Base-by-base conservation (phyloP, 1,140 invertebrate species). In the Laupala kohalensis region DNA sequence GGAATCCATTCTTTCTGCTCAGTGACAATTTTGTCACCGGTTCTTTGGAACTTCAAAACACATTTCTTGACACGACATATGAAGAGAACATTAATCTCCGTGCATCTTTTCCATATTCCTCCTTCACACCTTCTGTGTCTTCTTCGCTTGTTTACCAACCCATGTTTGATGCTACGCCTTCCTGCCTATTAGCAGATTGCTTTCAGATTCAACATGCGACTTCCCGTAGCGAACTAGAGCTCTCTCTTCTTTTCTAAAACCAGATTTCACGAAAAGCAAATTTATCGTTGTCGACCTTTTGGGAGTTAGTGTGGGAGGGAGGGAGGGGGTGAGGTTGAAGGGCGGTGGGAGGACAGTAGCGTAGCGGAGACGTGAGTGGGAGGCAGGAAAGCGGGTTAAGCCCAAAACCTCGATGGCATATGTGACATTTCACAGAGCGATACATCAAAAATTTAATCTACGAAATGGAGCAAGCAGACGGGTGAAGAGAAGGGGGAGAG, bases 391-490 rank as follows among this genome's bases (percentile, higher is more conserved):
- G 67, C 26, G 29, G 67, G 67, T 68, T 68, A 68, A 68, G 67
- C 67, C 67, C 25, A 68, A 68, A 68, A 68, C 67, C 67, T 68
- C 67, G 67, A 37, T 23, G 67, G 67, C 67, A 68, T 68, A 68
- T 68, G 67, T 68, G 67, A 68, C 67, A 30, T 68, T n/a, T 68
- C 67, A 68, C 67, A 68, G 24, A 68, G 28, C 67, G 67, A 68
- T 68, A 68, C 67, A 68, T 68, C 67, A 68, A 68, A 68, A 68
- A 68, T 68, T 68, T 68, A 68, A 68, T 68, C 67, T 68, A 29
- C 9, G 67, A 68, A 68, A 68, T 68, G 67, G 67, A 68, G 29
- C 28, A 24, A 68, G 67, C 67, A 37, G 67, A 29, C 67, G 23
- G 28, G 19, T 27, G 29, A 27, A 53, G 37, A 53, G 37, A 53